Evolutionary conservation across 2,888 invertebrate genomes (phyloP).

Genomic region (Cylloceria caligata): DNA sequence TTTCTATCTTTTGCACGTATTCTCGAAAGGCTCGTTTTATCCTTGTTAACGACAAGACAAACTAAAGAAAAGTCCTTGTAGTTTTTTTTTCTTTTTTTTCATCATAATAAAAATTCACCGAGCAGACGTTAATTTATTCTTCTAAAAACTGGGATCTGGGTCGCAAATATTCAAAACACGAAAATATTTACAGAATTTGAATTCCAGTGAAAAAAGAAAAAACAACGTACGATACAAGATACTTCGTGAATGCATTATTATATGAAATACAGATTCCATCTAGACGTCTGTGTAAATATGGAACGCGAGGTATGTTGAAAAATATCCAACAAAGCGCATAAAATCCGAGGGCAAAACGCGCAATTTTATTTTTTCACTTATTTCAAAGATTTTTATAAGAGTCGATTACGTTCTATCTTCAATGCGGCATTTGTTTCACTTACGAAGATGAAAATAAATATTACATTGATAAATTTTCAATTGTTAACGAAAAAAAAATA

Average conservation of each 20-base stretch:
- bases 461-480: too few relatives aligned
- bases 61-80: too few relatives aligned
- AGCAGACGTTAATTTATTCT: background rate
- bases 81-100: background rate
- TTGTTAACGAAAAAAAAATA: too few relatives aligned
- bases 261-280: background rate
- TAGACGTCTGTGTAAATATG: background rate
- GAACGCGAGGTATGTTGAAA: background rate
- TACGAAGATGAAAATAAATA: too few relatives aligned
- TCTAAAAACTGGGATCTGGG: background rate
- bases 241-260: background rate
- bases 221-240: background rate
- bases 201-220: background rate
- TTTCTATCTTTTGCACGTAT: constrained; percentile 1
- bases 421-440: too few relatives aligned
- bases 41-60: background rate
- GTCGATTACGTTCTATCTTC: too few relatives aligned
- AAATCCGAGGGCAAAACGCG: background rate
- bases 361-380: background rate
- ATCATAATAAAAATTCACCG: background rate
- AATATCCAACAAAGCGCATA: background rate
- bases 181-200: background rate
- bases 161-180: background rate
- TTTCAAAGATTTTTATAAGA: background rate
- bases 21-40: background rate